Conservation (phyloP, 2,113 vertebrate genomes). For the Candoia aspera region DNA sequence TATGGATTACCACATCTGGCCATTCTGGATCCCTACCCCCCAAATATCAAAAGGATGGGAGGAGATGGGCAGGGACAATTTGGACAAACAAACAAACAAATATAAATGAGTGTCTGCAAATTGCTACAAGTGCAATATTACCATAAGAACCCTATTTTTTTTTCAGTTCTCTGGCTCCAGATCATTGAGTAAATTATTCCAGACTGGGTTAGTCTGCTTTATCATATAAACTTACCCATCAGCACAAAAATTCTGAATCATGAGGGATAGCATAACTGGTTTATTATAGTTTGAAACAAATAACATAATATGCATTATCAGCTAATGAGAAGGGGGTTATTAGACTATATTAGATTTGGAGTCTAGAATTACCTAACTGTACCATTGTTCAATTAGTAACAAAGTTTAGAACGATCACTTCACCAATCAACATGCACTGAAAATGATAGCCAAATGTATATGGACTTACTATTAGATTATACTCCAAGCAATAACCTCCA, state of each 20-base stretch:
- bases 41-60: too few species aligned
- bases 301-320: background rate
- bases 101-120: too few species aligned
- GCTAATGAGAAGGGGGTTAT: background rate
- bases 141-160: background rate
- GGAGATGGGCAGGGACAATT: too few species aligned
- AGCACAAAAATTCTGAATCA: background rate
- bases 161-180: background rate
- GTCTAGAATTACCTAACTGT: background rate
- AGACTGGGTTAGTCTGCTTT: background rate
- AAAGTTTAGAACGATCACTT: background rate
- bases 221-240: background rate
- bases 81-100: too few species aligned
- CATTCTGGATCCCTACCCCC: too few species aligned
- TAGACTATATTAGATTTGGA: background rate
- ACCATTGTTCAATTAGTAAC: background rate
- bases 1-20: too few species aligned
- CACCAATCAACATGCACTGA: background rate
- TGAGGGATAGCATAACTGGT: background rate
- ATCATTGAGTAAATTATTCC: background rate
- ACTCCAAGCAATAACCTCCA: background rate
- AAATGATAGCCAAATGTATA: background rate
- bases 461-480: background rate
- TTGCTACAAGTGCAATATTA: too few species aligned
- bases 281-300: background rate